Evolutionary conservation across 2,113 vertebrate species (phyloP).

Genomic region (Turdus rufiventris): DNA sequence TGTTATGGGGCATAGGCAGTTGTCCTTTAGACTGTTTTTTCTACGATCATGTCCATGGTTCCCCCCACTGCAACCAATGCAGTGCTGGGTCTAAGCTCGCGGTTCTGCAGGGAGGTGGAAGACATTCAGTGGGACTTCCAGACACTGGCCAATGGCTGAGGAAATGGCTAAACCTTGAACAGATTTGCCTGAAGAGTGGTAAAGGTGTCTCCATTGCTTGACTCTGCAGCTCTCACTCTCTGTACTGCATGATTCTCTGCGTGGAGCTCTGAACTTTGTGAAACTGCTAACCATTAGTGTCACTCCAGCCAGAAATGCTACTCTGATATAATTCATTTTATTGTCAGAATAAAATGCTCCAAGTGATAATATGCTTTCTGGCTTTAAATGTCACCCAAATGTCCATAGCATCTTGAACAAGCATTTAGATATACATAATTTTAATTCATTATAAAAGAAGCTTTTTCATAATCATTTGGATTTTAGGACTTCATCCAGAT

Average conservation of each 20-base stretch:
- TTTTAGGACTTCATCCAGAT: not conserved
- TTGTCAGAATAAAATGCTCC: not conserved
- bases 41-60: not conserved
- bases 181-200: not conserved
- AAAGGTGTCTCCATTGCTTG: not conserved
- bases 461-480: not conserved
- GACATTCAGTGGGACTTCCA: not conserved
- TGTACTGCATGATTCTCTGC: not conserved
- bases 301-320: not conserved
- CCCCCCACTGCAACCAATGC: rapidly evolving
- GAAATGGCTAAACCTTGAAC: not conserved
- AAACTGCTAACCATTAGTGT: not conserved
- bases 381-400: slow-evolving; percentile 7
- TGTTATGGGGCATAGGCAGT: not conserved
- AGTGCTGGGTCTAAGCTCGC: not conserved
- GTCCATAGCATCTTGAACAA: not conserved
- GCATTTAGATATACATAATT: not conserved
- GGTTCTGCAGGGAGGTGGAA: not conserved
- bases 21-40: not conserved
- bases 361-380: not conserved
- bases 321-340: not conserved
- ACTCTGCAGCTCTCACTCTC: not conserved
- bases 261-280: not conserved
- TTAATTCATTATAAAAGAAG: not conserved
- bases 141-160: not conserved